A percentile compares a stretch with the other conserved stretches of the same genome.
These are phyloP conservation scores for Euglossa dilemma DNA, from an alignment of 1,140 invertebrate species.

Conservation along the genomic window DNA sequence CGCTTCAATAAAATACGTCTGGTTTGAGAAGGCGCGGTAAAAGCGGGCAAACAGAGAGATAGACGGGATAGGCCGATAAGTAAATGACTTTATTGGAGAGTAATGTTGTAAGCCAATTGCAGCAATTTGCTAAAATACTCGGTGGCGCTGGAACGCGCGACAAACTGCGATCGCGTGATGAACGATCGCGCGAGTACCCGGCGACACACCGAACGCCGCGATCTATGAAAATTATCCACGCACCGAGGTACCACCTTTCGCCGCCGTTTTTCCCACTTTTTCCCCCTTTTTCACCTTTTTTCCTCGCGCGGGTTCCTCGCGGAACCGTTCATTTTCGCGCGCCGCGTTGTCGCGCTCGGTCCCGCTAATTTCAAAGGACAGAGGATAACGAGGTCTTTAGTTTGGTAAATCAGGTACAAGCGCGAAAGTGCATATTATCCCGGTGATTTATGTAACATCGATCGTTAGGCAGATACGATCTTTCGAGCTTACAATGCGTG, in stretches of 20 bases:
- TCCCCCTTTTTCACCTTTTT: not conserved
- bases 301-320: no score
- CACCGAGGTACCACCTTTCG: not conserved
- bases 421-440: not conserved
- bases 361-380: no score
- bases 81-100: constrained; percentile 55
- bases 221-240: not conserved
- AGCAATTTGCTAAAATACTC: constrained; percentile 44
- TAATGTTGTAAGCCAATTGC: constrained; percentile 36
- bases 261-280: not conserved
- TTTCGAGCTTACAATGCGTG: not conserved
- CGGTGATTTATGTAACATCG: not conserved
- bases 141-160: constrained; percentile 16
- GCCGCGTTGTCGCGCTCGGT: no score
- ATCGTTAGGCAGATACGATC: not conserved
- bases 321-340: no score
- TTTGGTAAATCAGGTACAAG: not conserved
- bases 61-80: constrained; percentile 29
- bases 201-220: not conserved
- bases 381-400: not conserved
- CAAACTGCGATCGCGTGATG: constrained; percentile 30
- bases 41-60: constrained; percentile 34
- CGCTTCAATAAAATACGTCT: constrained; percentile 14
- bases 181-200: constrained; percentile 21
- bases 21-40: constrained; percentile 29